Conservation (phyloP, 1,140 invertebrate species). For the Andrena cerasifolii region DNA sequence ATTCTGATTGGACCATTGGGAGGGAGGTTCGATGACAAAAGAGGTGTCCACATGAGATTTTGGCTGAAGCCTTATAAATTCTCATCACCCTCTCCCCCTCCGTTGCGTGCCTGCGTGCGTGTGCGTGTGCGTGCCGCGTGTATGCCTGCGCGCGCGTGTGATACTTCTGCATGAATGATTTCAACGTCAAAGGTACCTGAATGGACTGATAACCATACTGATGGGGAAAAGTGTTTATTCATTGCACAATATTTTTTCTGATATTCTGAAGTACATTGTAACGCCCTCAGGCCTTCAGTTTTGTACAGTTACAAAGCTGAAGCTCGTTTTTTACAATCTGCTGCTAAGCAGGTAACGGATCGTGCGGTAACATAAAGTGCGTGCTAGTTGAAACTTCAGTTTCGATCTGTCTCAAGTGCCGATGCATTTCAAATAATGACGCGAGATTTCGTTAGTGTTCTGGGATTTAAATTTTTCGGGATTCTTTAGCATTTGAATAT, state of each 20-base stretch:
- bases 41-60: slow-evolving; percentile 17
- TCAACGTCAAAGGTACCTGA: slow-evolving; percentile 80
- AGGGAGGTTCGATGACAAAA: slow-evolving; percentile 27
- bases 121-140: not conserved
- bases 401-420: slow-evolving; percentile 27
- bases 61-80: slow-evolving; percentile 17
- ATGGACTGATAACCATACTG: slow-evolving; percentile 72
- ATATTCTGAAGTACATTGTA: slow-evolving; percentile 38
- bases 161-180: slow-evolving; percentile 34
- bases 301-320: slow-evolving; percentile 10
- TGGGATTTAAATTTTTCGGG: slow-evolving; percentile 22
- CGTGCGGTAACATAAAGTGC: not conserved
- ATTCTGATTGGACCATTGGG: slow-evolving; percentile 43
- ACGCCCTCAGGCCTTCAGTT: slow-evolving; percentile 45
- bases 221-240: slow-evolving; percentile 64
- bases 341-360: slow-evolving; percentile 10
- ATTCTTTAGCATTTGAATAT: slow-evolving; percentile 17
- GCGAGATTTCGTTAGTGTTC: slow-evolving; percentile 18
- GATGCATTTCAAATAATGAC: slow-evolving; percentile 35
- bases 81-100: slow-evolving; percentile 14
- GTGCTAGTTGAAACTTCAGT: not conserved
- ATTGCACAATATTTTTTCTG: slow-evolving; percentile 63
- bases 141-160: slow-evolving; percentile 12
- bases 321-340: slow-evolving; percentile 7
- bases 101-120: slow-evolving; percentile 13